Base-by-base conservation (phyloP, 2,888 invertebrate species). In the Acronicta alni region DNA sequence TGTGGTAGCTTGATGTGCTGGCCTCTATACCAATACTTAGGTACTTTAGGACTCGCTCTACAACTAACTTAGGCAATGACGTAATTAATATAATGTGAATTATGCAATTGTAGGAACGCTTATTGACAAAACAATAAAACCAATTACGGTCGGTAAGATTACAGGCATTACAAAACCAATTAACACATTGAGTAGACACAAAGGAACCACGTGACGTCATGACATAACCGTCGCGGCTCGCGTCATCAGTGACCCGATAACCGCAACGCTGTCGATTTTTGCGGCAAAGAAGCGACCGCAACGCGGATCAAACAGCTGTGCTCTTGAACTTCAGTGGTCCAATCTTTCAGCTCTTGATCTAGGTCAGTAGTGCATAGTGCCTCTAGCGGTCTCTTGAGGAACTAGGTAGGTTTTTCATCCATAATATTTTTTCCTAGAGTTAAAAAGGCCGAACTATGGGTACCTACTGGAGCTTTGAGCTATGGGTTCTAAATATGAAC, bases 251-350 rank as follows among this genome's bases (percentile, higher is more conserved):
- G 60, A 56, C 68, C 77, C 69, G 63, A 81, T 77, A 81, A 86
- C 86, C 86, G 74, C 88, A 84, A 64, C 56, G 70, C 61, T 77
- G 81, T 74, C 79, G 72, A 84, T 85, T 86, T 86, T 87, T 83
- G 84, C 73, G 75, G 59, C n/a, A 57, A 68, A 51, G 52, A 61
- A 41, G 41, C 45, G 51, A 81, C 68, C 71, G 64, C 73, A 64
- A 10, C 54, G 18, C 52, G 35, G 42, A 52, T 44, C 51, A 58
- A 67, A 63, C 49, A 57, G 42, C 49, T 20, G 41, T 54, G 56
- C 45, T 62, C 46, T 58, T 64, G 51, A 66, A 46, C 58, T 67
- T 67, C 52, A 39, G 54, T 38, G 72, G 48, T 57, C 16, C 8
- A 44, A 17, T 32, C 14, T 20, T 20, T 16, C 48, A 10, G 38